Evolutionary conservation across 2,888 invertebrate species (phyloP).

Genomic region (Diaphora mendica): DNA sequence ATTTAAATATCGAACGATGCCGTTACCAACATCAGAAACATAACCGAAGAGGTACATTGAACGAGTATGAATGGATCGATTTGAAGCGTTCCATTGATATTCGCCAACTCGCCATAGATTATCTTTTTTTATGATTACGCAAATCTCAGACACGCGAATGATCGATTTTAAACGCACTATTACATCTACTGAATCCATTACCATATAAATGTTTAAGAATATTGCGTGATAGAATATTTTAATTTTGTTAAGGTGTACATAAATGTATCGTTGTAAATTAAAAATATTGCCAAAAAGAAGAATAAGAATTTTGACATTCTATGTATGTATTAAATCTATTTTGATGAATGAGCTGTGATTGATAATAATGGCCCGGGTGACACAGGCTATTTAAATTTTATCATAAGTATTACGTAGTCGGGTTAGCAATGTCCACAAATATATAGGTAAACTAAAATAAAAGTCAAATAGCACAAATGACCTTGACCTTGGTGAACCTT

Average conservation of each 20-base stretch:
- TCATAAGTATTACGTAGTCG: too few species aligned
- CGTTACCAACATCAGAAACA: conserved; percentile 19
- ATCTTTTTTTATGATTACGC: conserved; percentile 49
- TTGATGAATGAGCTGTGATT: too few species aligned
- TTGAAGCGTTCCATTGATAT: conserved; percentile 33
- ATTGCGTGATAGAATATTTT: conserved; percentile 51
- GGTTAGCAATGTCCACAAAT: background rate
- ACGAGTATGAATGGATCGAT: conserved; percentile 43
- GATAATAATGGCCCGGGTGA: too few species aligned
- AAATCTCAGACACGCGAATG: conserved; percentile 56
- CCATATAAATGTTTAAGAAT: conserved; percentile 38
- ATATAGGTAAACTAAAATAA: background rate
- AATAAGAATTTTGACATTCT: too few species aligned
- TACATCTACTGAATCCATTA: conserved; percentile 52
- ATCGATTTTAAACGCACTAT: conserved; percentile 54
- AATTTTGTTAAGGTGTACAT: conserved; percentile 33
- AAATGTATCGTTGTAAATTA: background rate
- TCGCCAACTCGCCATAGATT: conserved; percentile 32
- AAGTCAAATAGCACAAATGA: background rate
- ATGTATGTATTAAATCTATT: too few species aligned
- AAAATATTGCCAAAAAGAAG: too few species aligned
- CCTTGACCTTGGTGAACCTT: background rate
- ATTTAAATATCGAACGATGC: conserved; percentile 9
- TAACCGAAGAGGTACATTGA: conserved; percentile 27
- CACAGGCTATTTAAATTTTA: too few species aligned